These are phyloP conservation scores for Megatriorchis doriae DNA, from an alignment of 2,113 vertebrate genomes.

Conservation along the genomic window DNA sequence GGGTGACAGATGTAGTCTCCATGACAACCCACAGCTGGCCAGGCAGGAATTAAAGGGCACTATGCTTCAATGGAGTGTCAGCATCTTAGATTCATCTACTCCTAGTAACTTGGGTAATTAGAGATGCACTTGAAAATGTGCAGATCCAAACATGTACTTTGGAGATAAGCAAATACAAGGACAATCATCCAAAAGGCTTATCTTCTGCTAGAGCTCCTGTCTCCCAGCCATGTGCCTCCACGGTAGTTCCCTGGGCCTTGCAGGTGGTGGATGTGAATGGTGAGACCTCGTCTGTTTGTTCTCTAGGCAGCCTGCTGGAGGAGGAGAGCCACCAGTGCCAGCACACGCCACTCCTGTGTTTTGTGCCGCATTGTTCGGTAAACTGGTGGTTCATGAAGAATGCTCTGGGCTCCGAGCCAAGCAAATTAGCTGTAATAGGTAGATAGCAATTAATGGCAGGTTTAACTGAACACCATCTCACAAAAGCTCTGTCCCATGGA, in stretches of 20 bases:
- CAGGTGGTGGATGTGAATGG: background rate
- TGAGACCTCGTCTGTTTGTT: background rate
- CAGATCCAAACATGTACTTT: background rate
- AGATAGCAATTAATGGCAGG: background rate
- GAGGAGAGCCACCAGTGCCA: background rate
- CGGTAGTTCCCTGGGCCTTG: rapidly evolving
- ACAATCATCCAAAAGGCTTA: background rate
- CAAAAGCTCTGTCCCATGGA: background rate
- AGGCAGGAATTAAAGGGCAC: constrained; percentile 5
- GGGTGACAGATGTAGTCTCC: constrained; percentile 38
- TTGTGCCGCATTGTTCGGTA: background rate
- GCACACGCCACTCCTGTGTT: background rate
- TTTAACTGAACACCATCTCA: background rate
- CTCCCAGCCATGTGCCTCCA: background rate
- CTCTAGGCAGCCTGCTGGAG: background rate
- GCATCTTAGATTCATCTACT: background rate
- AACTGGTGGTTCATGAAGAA: background rate
- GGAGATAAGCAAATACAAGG: background rate
- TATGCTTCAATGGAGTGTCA: background rate
- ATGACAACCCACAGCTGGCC: constrained; percentile 51
- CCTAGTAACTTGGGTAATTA: background rate
- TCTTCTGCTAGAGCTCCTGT: background rate
- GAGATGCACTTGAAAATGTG: background rate
- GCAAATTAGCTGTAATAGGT: background rate
- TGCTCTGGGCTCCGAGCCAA: background rate